These are phyloP conservation scores for Phenganax marumi DNA, from an alignment of 92 coral and sea anemone genomes.

Conservation along the genomic window DNA sequence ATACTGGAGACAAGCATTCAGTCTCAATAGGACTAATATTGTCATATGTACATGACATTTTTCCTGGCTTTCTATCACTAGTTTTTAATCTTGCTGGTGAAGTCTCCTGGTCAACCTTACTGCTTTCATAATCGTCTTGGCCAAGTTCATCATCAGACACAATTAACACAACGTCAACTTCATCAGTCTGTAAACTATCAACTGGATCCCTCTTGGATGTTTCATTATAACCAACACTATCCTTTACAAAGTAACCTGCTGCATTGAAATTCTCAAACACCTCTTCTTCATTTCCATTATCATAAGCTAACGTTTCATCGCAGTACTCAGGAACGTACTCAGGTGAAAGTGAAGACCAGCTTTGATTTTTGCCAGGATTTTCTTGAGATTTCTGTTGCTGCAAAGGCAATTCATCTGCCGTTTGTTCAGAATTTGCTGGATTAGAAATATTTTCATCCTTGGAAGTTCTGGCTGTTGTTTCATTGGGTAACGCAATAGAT, in stretches of 20 bases:
- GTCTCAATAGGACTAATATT: background rate
- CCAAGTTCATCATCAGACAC: background rate
- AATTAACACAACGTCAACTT: background rate
- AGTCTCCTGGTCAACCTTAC: too few relatives aligned
- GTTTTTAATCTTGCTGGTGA: too few relatives aligned
- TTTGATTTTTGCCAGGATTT: background rate
- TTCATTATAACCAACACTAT: background rate
- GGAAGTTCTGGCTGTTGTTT: background rate
- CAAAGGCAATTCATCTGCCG: background rate
- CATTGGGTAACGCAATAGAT: too few relatives aligned
- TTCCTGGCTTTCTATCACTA: background rate
- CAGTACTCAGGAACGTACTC: slow-evolving; percentile 13
- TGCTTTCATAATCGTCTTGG: background rate
- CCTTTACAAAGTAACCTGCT: background rate
- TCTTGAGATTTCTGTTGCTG: background rate
- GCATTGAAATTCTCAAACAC: background rate
- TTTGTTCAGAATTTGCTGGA: background rate
- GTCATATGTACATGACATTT: background rate
- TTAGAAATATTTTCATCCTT: background rate
- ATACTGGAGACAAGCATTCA: slow-evolving; percentile 16
- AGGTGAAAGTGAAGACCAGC: slow-evolving; percentile 2
- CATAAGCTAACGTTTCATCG: slow-evolving; percentile 20
- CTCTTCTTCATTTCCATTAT: background rate
- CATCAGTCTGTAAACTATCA: background rate
- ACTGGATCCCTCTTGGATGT: background rate